Conservation (phyloP, 1,140 invertebrate genomes). For the Thaumetopoea pityocampa region DNA sequence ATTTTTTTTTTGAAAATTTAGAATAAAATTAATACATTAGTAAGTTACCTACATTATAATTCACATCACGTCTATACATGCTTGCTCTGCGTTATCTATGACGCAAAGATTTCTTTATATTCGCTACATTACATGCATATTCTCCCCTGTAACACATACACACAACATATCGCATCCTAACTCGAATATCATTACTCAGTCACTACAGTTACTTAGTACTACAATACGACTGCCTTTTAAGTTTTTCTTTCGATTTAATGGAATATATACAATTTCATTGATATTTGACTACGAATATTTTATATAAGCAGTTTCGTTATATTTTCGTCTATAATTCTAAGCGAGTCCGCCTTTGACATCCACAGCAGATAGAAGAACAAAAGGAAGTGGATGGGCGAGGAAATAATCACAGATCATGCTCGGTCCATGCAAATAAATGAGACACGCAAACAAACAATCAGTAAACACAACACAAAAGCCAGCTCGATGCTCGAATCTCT, state of each 20-base stretch:
- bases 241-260: no score
- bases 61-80: conserved; percentile 47
- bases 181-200: conserved; percentile 35
- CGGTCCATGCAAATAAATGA: conserved; percentile 69
- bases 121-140: conserved; percentile 57
- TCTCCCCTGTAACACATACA: conserved; percentile 52
- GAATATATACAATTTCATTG: conserved; percentile 11
- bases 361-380: conserved; percentile 40
- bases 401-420: conserved; percentile 62
- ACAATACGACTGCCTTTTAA: conserved; percentile 45
- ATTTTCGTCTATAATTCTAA: conserved; percentile 32
- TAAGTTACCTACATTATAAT: conserved; percentile 20
- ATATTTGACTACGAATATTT: conserved; percentile 5
- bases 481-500: conserved; percentile 55
- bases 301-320: conserved; percentile 21
- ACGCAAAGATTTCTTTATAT: conserved; percentile 22
- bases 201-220: conserved; percentile 47
- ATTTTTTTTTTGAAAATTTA: no score
- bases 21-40: no score
- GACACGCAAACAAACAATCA: conserved; percentile 69
- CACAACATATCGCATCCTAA: no score
- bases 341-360: conserved; percentile 30
- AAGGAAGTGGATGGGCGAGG: conserved; percentile 40
- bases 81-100: conserved; percentile 29
- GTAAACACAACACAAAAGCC: conserved; percentile 66